Conservation (phyloP, 1,140 invertebrate genomes). For the Drosophila nigrodunni region DNA sequence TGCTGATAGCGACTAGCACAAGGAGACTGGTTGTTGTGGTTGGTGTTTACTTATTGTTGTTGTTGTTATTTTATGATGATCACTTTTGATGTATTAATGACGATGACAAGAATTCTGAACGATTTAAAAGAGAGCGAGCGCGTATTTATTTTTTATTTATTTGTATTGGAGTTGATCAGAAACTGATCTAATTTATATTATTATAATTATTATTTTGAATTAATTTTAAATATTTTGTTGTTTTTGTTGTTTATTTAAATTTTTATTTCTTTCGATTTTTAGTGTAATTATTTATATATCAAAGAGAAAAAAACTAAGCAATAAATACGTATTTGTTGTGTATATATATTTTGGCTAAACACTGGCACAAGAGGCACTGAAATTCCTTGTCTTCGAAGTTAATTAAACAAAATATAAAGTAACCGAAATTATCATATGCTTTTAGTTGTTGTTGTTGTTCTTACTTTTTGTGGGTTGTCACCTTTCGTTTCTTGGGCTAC, state of each 20-base stretch:
- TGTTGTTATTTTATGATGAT: slow-evolving; percentile 34
- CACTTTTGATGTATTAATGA: slow-evolving; percentile 27
- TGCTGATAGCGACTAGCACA: slow-evolving; percentile 73
- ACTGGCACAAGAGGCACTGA: slow-evolving; percentile 83
- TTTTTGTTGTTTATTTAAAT: slow-evolving; percentile 3
- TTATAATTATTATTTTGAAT: slow-evolving; percentile 29
- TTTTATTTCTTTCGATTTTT: slow-evolving; percentile 47
- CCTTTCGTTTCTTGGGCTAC: slow-evolving; percentile 31
- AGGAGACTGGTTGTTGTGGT: slow-evolving; percentile 61
- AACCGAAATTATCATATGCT: slow-evolving; percentile 57
- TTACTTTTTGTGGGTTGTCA: slow-evolving; percentile 33
- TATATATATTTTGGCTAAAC: slow-evolving; percentile 83
- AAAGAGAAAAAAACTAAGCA: slow-evolving; percentile 82
- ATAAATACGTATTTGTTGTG: slow-evolving; percentile 82
- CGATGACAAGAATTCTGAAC: slow-evolving; percentile 36
- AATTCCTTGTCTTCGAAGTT: slow-evolving; percentile 83
- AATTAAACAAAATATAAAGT: slow-evolving; percentile 50
- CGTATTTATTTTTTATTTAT: neutral
- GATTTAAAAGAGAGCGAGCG: slow-evolving; percentile 34
- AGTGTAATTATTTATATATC: slow-evolving; percentile 67
- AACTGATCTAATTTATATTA: slow-evolving; percentile 23
- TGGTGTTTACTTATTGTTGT: slow-evolving; percentile 23
- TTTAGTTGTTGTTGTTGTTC: slow-evolving; percentile 46
- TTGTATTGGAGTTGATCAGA: slow-evolving; percentile 22
- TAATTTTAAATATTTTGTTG: slow-evolving; percentile 17